A percentile compares a stretch with the other conserved stretches of the same genome.
phyloP scores from a whole-genome alignment of 64 coral and sea anemone genomes.

The Dendronephthya gigantea region DNA sequence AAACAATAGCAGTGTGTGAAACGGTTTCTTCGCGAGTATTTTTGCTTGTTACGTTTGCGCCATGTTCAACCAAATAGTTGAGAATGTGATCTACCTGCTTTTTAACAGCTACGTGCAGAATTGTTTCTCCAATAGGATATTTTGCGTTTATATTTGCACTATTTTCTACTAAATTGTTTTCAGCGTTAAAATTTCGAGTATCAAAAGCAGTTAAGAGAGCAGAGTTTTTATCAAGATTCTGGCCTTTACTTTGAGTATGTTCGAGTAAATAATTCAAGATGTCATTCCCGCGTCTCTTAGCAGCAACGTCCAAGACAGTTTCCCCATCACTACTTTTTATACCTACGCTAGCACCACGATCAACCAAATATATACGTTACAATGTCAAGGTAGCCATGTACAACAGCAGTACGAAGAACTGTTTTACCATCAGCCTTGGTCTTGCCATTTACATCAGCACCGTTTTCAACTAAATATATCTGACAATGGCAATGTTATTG shows the following conservation, averaged over 20 bases:
- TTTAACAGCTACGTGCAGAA: background rate
- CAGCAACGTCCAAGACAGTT: background rate
- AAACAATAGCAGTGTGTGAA: background rate
- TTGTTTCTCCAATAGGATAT: background rate
- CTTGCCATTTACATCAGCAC: too few species aligned
- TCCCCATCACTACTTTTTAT: background rate
- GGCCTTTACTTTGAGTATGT: background rate
- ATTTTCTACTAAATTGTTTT: background rate
- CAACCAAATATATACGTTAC: background rate
- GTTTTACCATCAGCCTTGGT: too few species aligned
- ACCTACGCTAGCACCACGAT: background rate
- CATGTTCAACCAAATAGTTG: background rate
- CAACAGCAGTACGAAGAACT: too few species aligned
- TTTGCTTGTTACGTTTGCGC: background rate
- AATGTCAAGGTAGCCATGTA: background rate
- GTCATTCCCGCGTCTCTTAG: background rate
- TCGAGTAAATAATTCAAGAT: background rate
- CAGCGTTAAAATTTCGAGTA: background rate
- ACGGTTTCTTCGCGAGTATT: background rate
- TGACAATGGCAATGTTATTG: background rate
- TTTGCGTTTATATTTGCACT: background rate
- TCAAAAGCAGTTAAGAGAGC: background rate
- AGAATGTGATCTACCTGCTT: background rate
- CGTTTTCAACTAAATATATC: too few species aligned
- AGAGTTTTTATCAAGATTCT: background rate